Evolutionary conservation across 1,140 invertebrate genomes (phyloP).

Genomic region (Scylla paramamosain): DNA sequence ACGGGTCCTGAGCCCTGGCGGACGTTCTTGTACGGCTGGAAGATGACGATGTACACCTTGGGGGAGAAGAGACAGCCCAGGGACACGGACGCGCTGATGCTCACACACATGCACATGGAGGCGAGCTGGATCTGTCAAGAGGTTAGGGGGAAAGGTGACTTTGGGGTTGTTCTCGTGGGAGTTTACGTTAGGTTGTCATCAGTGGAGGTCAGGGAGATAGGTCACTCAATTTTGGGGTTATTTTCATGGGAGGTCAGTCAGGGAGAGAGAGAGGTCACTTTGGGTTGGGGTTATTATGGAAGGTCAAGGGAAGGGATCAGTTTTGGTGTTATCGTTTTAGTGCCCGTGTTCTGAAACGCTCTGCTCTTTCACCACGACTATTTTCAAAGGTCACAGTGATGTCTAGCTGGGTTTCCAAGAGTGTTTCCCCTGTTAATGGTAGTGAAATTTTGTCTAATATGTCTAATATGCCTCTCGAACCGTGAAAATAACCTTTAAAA

Average conservation of each 20-base stretch:
- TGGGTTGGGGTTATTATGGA: too few species aligned
- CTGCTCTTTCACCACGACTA: too few species aligned
- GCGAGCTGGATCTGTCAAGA: conserved; percentile 87
- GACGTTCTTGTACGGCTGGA: conserved; percentile 89
- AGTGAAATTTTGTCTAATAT: too few species aligned
- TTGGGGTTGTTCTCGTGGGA: background rate
- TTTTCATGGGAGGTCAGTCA: background rate
- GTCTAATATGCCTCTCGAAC: too few species aligned
- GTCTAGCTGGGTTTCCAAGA: too few species aligned
- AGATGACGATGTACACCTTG: conserved; percentile 88
- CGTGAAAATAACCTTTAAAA: too few species aligned
- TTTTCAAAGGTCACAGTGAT: too few species aligned
- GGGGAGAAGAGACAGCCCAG: conserved; percentile 89
- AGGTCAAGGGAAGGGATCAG: too few species aligned
- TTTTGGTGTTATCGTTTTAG: too few species aligned
- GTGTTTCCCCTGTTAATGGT: too few species aligned
- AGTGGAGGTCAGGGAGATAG: background rate
- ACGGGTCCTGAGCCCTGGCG: conserved; percentile 81
- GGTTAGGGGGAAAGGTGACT: conserved; percentile 53
- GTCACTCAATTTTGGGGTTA: background rate
- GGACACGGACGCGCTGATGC: conserved; percentile 88
- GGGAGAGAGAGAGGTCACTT: too few species aligned
- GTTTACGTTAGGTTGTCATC: background rate
- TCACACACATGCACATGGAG: conserved; percentile 89
- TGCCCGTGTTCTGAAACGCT: too few species aligned